Evolutionary conservation across 2,113 vertebrate genomes (phyloP), one percentile per base, ranked within the genome.

Genomic region (Eublepharis macularius): DNA sequence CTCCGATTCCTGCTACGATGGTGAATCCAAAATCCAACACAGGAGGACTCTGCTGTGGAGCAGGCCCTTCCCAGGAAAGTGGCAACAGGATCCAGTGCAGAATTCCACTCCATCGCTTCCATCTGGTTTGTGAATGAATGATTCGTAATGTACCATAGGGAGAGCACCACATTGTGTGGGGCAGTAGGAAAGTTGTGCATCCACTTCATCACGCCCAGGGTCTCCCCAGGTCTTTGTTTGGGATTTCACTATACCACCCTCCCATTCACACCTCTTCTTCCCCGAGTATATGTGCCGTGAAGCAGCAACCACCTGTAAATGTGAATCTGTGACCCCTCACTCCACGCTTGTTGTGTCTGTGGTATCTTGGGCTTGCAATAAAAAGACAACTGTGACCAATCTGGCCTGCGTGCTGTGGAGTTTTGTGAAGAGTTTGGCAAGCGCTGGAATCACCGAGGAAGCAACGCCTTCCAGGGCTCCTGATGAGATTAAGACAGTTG

Each of bases 361-460:
- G 74, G 43, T 75, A 87, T 54, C 86, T 80, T 86, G 29, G 63
- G 86, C 36, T 90, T 90, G 49, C 83, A 94, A 92, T 91, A 92
- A 93, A 92, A 94, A 41, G 11, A 88, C 68, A 26, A 89, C 80
- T 5, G 12, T 85, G 72, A 11, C 29, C 82, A 92, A 81, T 87
- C 66, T 76, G 57, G 65, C 29, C 69, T 68, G 54, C 32, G 19
- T 2, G 75, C 4, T 63, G 1, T 78, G 36, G 63, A 14, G 63
- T 6, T 34, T 34, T 73, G 17, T 73, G 76, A 88, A 57, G 80
- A 6, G 43, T 65, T 32, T 84, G 17, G 65, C 47, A 34, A 49
- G 70, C 34, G 19, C 0, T 4, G 75, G 16, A 86, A 86, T 66
- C n/a, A 19, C 60, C 6, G 57, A 60, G 21, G 7, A 60, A 60